Percentiles rank a stretch among this genome's conserved stretches.
Evolutionary conservation across 1,140 invertebrate species (phyloP).

Genomic region (Ceratina japonica): DNA sequence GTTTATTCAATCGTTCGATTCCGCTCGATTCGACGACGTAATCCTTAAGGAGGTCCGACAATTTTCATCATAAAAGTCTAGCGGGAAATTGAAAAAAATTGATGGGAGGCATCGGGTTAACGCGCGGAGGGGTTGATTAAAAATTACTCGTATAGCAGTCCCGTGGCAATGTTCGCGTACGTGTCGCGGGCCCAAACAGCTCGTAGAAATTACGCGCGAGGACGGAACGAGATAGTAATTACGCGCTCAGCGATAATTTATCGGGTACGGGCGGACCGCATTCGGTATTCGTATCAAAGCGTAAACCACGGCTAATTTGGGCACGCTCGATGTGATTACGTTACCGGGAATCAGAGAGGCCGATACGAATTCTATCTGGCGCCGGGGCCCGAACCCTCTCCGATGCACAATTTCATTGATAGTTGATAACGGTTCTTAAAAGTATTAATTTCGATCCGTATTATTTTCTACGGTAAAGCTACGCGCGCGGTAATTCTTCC

Average conservation of each 20-base stretch:
- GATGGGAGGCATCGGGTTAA: too few species aligned
- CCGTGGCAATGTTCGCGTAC: not conserved
- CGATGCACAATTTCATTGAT: not conserved
- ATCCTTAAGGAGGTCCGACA: too few species aligned
- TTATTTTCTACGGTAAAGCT: too few species aligned
- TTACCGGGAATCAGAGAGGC: conserved; percentile 45
- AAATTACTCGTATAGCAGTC: not conserved
- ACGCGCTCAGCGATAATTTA: conserved; percentile 52
- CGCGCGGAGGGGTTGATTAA: too few species aligned
- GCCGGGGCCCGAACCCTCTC: conserved; percentile 15
- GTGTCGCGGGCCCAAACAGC: not conserved
- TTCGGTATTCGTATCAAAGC: conserved; percentile 56
- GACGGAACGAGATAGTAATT: conserved; percentile 48
- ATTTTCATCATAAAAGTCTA: too few species aligned
- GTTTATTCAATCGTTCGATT: too few species aligned
- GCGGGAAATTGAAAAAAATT: too few species aligned
- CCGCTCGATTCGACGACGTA: too few species aligned
- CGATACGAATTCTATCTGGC: conserved; percentile 53
- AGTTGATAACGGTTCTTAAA: conserved; percentile 1
- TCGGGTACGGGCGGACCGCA: conserved; percentile 28
- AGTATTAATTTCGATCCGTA: too few species aligned
- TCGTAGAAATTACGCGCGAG: conserved; percentile 5
- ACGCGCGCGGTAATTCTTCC: too few species aligned
- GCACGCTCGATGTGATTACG: conserved; percentile 48
- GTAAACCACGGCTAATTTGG: conserved; percentile 61